These are phyloP conservation scores for Dasyornis broadbenti DNA, from an alignment of 2,113 vertebrate species.

Conservation along the genomic window DNA sequence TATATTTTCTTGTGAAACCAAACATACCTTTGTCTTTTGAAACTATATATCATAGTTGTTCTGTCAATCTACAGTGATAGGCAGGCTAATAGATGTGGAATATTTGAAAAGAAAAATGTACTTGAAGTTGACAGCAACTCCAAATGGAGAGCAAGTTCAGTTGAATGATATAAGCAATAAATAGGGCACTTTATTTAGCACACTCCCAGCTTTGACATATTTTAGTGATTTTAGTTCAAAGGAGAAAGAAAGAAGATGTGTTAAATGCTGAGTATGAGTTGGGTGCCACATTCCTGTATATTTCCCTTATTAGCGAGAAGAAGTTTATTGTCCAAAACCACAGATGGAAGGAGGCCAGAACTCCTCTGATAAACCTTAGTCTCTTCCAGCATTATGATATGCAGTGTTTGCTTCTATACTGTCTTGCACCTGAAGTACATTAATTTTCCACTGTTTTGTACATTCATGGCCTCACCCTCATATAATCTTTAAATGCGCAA, in stretches of 20 bases:
- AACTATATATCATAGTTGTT: neutral
- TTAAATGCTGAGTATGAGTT: neutral
- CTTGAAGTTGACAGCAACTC: neutral
- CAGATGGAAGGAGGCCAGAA: neutral
- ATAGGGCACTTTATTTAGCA: neutral
- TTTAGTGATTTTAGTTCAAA: neutral
- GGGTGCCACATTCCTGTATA: neutral
- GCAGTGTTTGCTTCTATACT: rapidly evolving
- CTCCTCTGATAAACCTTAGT: neutral
- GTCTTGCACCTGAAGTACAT: neutral
- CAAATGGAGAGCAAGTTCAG: neutral
- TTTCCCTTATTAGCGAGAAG: neutral
- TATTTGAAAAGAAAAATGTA: neutral
- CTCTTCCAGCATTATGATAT: neutral
- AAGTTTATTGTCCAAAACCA: neutral
- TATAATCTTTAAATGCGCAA: neutral
- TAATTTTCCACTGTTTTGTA: neutral
- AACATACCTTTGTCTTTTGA: neutral
- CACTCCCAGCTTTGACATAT: neutral
- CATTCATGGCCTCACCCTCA: neutral
- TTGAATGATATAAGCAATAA: neutral
- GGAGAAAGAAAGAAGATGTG: neutral
- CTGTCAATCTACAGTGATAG: neutral
- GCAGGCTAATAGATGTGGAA: neutral
- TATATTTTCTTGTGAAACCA: neutral